These are phyloP conservation scores for Heliopora coerulea DNA, from an alignment of 92 coral and sea anemone species.

Conservation along the genomic window DNA sequence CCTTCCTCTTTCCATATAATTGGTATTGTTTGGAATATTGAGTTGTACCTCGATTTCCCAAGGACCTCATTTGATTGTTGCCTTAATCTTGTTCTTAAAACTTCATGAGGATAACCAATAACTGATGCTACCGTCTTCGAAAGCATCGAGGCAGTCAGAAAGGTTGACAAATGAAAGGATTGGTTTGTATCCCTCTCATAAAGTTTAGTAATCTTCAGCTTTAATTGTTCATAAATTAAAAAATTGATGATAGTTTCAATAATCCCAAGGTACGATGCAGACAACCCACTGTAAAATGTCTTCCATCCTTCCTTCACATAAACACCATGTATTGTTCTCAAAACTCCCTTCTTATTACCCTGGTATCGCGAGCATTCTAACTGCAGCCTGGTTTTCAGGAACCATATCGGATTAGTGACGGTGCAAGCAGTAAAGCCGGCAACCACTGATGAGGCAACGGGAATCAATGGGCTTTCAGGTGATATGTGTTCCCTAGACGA, in stretches of 20 bases:
- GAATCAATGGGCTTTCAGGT: conserved; percentile 29
- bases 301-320: conserved; percentile 42
- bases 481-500: background rate
- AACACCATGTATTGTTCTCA: conserved; percentile 12
- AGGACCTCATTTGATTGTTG: conserved; percentile 48
- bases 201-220: conserved; percentile 25
- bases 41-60: conserved; percentile 44
- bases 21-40: conserved; percentile 35
- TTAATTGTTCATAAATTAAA: conserved; percentile 42
- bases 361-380: conserved; percentile 29
- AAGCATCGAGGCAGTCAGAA: conserved; percentile 17
- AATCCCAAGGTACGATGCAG: conserved; percentile 52
- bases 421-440: conserved; percentile 49
- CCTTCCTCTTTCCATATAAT: conserved; percentile 48
- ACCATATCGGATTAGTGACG: conserved; percentile 54
- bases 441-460: conserved; percentile 34
- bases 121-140: conserved; percentile 38
- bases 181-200: conserved; percentile 11
- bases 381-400: conserved; percentile 52
- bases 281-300: conserved; percentile 46
- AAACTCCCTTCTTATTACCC: conserved; percentile 17
- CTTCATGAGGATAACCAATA: conserved; percentile 53
- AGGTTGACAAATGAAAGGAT: conserved; percentile 21
- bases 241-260: conserved; percentile 45
- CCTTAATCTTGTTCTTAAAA: conserved; percentile 47